phyloP scores from a whole-genome alignment of 2,888 invertebrate species.

The Drosophila eohydei region DNA sequence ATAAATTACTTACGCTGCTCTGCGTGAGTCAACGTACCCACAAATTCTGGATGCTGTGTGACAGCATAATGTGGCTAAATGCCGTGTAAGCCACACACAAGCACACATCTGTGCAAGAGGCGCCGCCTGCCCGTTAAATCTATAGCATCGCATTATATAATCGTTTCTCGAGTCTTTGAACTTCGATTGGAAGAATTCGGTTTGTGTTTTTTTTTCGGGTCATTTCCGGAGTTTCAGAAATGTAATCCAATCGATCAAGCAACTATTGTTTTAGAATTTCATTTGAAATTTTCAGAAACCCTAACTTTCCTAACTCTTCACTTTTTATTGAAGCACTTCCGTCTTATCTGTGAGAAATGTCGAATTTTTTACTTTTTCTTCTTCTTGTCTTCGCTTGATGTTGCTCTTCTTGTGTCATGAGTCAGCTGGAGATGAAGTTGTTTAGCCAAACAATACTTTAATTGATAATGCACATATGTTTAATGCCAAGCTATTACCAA shows the following conservation, averaged over 20 bases:
- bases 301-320: neutral
- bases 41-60: constrained; percentile 47
- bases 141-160: constrained; percentile 10
- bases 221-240: constrained; percentile 21
- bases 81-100: constrained; percentile 3
- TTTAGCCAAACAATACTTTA: neutral
- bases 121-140: constrained; percentile 10
- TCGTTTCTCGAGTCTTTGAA: constrained; percentile 17
- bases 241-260: neutral
- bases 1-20: constrained; percentile 26
- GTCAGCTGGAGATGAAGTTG: neutral
- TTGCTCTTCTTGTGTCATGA: neutral
- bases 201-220: neutral
- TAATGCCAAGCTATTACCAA: neutral
- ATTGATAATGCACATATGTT: neutral
- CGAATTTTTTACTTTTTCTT: neutral
- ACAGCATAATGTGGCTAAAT: constrained; percentile 30
- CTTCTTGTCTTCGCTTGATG: neutral
- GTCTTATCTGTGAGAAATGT: neutral
- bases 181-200: constrained; percentile 5
- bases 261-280: neutral
- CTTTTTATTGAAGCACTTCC: constrained; percentile 3
- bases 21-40: constrained; percentile 44
- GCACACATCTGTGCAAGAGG: neutral
- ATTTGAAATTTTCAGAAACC: neutral